These are phyloP conservation scores for Tauraco erythrolophus DNA, from an alignment of 2,113 vertebrate species.

Conservation along the genomic window DNA sequence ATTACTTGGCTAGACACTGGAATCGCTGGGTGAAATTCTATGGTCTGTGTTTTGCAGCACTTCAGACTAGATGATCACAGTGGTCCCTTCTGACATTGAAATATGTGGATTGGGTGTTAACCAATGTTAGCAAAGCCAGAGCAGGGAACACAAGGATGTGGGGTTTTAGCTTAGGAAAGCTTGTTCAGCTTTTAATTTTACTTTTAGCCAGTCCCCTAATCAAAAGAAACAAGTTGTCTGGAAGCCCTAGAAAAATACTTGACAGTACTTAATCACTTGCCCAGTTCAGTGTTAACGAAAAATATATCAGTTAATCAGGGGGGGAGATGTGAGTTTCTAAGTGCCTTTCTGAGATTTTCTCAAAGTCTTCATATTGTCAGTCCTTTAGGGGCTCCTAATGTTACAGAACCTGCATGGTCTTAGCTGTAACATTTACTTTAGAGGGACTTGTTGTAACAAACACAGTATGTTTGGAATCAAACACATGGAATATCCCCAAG, in stretches of 20 bases:
- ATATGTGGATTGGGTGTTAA: slow-evolving; percentile 16
- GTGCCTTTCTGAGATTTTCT: neutral
- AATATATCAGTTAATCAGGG: neutral
- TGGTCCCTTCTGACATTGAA: slow-evolving; percentile 13
- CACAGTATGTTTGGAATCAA: neutral
- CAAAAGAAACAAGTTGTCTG: neutral
- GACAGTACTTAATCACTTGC: neutral
- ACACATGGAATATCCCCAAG: neutral
- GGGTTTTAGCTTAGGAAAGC: neutral
- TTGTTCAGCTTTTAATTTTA: neutral
- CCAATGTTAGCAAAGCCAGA: neutral
- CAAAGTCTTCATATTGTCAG: neutral
- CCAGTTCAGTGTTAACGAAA: neutral
- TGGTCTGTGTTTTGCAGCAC: slow-evolving; percentile 15
- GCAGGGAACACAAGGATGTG: neutral
- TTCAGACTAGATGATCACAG: slow-evolving; percentile 8
- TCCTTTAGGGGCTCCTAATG: neutral
- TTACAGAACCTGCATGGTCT: neutral
- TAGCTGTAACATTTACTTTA: neutral
- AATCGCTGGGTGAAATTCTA: slow-evolving; percentile 31
- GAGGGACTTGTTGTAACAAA: neutral
- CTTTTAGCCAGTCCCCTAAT: neutral
- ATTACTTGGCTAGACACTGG: slow-evolving; percentile 57
- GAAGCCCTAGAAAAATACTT: neutral
- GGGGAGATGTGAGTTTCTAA: neutral